These are phyloP conservation scores for Teleiodes luculella DNA, from an alignment of 2,888 invertebrate species.

Conservation along the genomic window DNA sequence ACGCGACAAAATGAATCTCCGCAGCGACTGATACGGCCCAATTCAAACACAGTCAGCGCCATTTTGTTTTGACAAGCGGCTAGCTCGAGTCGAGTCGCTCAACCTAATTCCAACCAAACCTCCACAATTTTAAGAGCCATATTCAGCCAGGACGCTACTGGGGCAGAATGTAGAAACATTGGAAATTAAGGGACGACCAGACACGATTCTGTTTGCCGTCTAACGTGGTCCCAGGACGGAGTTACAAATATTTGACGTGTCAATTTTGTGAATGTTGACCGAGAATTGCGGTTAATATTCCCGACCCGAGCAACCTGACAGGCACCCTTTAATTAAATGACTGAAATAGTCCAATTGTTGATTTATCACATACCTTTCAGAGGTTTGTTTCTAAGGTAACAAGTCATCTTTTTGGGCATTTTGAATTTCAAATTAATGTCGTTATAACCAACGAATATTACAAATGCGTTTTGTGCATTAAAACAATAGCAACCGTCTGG, in stretches of 20 bases:
- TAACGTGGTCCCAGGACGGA: conserved; percentile 78
- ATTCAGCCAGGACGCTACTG: conserved; percentile 33
- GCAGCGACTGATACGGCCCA: conserved; percentile 77
- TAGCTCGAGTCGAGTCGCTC: conserved; percentile 43
- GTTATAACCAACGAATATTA: no score
- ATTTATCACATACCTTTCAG: conserved; percentile 44
- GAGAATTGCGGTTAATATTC: conserved; percentile 78
- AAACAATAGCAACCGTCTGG: neutral
- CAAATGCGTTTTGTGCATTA: neutral
- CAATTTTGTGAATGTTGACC: conserved; percentile 79
- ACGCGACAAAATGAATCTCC: conserved; percentile 79
- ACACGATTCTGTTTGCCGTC: conserved; percentile 77
- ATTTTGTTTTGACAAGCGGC: conserved; percentile 78
- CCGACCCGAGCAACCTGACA: conserved; percentile 65
- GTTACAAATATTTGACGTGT: conserved; percentile 80
- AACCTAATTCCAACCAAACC: conserved; percentile 48
- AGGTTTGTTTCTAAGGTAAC: no score
- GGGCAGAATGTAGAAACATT: conserved; percentile 61
- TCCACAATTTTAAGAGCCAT: conserved; percentile 38
- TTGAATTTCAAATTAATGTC: no score
- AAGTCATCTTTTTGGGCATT: no score
- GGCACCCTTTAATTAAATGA: conserved; percentile 73
- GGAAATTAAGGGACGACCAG: conserved; percentile 78
- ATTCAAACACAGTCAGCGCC: conserved; percentile 77
- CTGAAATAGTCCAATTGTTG: conserved; percentile 66